phyloP scores from a whole-genome alignment of 2,888 invertebrate genomes.

The Acrocyrtus sp. region DNA sequence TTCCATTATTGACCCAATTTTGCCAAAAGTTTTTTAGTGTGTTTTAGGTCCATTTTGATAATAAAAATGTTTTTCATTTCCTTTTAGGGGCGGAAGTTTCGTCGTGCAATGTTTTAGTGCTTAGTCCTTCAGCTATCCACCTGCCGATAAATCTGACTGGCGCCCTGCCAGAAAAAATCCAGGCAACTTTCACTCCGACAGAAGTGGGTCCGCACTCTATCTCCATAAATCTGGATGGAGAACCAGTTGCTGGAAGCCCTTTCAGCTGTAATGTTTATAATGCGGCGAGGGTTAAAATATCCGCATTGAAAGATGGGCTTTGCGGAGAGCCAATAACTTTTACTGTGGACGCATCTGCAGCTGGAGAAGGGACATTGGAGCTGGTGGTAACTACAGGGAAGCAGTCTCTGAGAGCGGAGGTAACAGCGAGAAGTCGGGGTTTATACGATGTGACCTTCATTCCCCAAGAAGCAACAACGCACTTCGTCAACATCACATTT shows the following conservation, averaged over 20 bases:
- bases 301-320: constrained; percentile 69
- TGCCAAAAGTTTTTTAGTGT: constrained; percentile 4
- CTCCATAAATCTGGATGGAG: constrained; percentile 82
- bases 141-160: constrained; percentile 77
- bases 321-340: constrained; percentile 90
- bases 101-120: constrained; percentile 72
- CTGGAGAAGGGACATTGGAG: constrained; percentile 93
- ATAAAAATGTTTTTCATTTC: neutral
- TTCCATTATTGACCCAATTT: constrained; percentile 1
- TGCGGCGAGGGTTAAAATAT: constrained; percentile 73
- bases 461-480: constrained; percentile 88
- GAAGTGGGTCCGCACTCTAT: constrained; percentile 86
- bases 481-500: constrained; percentile 93
- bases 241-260: constrained; percentile 89
- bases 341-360: constrained; percentile 93
- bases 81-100: constrained; percentile 64
- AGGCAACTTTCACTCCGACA: constrained; percentile 82
- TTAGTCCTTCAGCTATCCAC: constrained; percentile 85
- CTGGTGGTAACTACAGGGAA: constrained; percentile 90
- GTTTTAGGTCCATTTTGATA: neutral
- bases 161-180: constrained; percentile 74
- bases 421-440: constrained; percentile 88
- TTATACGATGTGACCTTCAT: constrained; percentile 93
- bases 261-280: constrained; percentile 96
- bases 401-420: constrained; percentile 89